phyloP scores from a whole-genome alignment of 2,888 invertebrate genomes.

The Therioaphis trifolii region DNA sequence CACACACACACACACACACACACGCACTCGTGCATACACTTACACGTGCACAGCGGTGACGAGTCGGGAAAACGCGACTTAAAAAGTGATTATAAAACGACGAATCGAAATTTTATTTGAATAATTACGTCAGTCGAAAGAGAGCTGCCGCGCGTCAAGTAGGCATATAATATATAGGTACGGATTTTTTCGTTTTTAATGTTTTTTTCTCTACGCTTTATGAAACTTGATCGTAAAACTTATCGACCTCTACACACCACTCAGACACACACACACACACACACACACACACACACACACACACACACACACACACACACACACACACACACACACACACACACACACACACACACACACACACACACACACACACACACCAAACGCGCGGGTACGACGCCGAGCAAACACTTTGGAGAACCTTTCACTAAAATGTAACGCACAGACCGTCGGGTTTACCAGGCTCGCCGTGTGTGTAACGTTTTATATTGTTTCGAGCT shows the following conservation, averaged over 20 bases:
- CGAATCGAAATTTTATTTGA: background rate
- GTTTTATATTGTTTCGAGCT: slow-evolving; percentile 42
- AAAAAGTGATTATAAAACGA: background rate
- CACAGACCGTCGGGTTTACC: slow-evolving; percentile 2
- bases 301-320: no score
- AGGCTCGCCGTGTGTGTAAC: background rate
- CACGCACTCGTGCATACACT: background rate
- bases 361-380: background rate
- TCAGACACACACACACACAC: no score
- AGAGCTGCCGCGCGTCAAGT: background rate
- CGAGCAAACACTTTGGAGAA: background rate
- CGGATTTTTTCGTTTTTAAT: background rate
- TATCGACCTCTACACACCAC: background rate
- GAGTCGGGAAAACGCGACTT: background rate
- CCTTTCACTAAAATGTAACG: slow-evolving; percentile 39
- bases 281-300: background rate
- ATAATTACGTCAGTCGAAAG: background rate
- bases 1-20: no score
- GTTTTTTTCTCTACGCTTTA: background rate
- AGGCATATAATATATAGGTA: background rate
- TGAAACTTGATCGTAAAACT: slow-evolving; percentile 31
- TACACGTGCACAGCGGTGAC: background rate
- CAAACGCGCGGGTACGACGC: no score
- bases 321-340: background rate
- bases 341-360: no score